Base-by-base conservation (phyloP, 2,797 vertebrate genomes). In the Poeciliopsis turneri region DNA sequence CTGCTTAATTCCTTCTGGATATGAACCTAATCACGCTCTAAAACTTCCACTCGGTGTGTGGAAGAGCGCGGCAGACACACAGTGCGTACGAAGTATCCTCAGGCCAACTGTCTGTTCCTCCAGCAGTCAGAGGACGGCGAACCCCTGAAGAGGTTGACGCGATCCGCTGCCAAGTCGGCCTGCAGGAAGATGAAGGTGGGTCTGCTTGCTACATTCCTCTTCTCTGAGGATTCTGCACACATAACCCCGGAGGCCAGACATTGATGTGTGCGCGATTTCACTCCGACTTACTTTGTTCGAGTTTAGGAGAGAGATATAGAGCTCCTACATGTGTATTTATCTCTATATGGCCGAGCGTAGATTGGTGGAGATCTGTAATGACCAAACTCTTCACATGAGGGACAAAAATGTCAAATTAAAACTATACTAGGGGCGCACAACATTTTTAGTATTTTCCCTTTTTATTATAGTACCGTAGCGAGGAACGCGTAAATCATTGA, bases 171-270 rank as follows among this genome's bases (percentile, higher is more conserved):
- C 82, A 89, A 89, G 72, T 84, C 78, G 10, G 95, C 95, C 84
- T 87, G 91, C 74, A 88, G 91, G 79, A 96, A 93, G 91, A 94
- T 95, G 89, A 96, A 95, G 95, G 96, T 96, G 88, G 91, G 94
- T 74, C 74, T 57, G 80, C 79, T 72, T 41, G 2, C 88, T 88
- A 87, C 84, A 85, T 87, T 90, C 88, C 79, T 87, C 85, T 78
- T 82, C 84, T 80, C 69, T 28, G 46, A 72, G 41, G 74, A 69
- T 70, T 83, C 76, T 76, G 79, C 59, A 80, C 23, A 2, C 7
- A n/a, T 78, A 77, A 11, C 20, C 36, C 64, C 76, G 49, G 46
- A 73, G 83, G 51, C 66, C 74, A 61, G 71, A 61, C 70, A 16
- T 66, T 55, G 72, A 85, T 36, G 61, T 64, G 15, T 81, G 64